Conservation (phyloP, 2,797 vertebrate genomes). For the Nyctalus aviator region DNA sequence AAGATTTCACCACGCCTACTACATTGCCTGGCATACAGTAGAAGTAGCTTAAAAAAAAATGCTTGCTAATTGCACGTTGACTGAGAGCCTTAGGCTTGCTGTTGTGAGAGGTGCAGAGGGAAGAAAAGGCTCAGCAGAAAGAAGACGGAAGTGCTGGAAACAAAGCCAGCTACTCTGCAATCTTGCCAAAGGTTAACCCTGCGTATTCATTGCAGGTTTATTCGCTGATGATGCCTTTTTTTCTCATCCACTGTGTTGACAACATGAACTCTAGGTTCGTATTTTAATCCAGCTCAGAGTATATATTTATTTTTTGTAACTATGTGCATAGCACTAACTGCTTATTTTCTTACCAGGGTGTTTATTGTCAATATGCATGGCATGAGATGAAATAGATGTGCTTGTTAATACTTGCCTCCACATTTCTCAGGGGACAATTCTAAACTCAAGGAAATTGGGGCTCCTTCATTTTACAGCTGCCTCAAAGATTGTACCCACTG, state of each 20-base stretch:
- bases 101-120: background rate
- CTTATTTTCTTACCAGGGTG: constrained; percentile 70
- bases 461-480: constrained; percentile 57
- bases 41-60: constrained; percentile 13
- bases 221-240: constrained; percentile 14
- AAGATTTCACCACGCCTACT: background rate
- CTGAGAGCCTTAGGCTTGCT: background rate
- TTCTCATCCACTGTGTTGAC: constrained; percentile 64
- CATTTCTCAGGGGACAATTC: constrained; percentile 43
- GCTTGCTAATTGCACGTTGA: background rate
- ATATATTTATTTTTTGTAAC: constrained; percentile 66
- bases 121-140: background rate
- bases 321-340: constrained; percentile 45
- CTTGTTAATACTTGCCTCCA: constrained; percentile 58
- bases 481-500: constrained; percentile 52
- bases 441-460: constrained; percentile 54
- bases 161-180: constrained; percentile 43
- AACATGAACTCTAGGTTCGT: constrained; percentile 70
- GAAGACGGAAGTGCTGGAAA: constrained; percentile 20
- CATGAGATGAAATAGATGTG: constrained; percentile 35
- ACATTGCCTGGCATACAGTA: background rate
- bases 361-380: constrained; percentile 55
- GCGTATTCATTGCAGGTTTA: constrained; percentile 63
- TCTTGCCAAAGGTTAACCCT: constrained; percentile 48
- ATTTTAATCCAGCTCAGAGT: constrained; percentile 65